Evolutionary conservation across 2,888 invertebrate genomes (phyloP), one percentile per base, ranked within the genome.

Genomic region (Troides oblongomaculatus): DNA sequence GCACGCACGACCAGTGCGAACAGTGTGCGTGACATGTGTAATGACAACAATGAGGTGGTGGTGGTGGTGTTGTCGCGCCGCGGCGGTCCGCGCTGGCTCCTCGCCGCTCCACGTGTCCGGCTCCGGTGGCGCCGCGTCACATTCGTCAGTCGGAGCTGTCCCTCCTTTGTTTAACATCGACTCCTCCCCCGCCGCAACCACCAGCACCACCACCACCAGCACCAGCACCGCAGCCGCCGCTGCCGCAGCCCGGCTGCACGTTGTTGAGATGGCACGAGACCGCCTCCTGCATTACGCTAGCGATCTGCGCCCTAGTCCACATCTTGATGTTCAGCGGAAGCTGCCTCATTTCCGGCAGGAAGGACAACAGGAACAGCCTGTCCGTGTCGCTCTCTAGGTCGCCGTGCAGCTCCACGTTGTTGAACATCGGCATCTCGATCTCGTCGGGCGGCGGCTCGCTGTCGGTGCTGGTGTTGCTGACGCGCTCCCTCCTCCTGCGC

Each of bases 231-330:
- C 39, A 2, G 39, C 39, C 39, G 39, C 39, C 39, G 8, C 8
- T 1, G 14, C 53, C 53, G 10, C 71, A 72, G 0, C 78, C 79
- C 2, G 87, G 86, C 50, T 75, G 77, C 0, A 81, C 81, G 66
- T 88, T 85, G 61, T 81, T 85, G 72, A 82, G 88, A 64, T 89
- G 87, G 53, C 84, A 82, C 1, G 78, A 77, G 1, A 92, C 90
- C 0, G 92, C 92, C 66, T 92, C 91, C 75, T 92, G 91, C 92
- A 92, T 92, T 0, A 89, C 77, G 65, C 84, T 89, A 0, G 92
- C 91, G 69, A 92, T 89, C 77, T 90, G 90, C 0, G 90, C 85
- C 21, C 92, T 74, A 64, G 86, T 88, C 92, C 92, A 92, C 92
- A 92, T 92, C 79, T 91, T 92, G 36, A 90, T 81, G 74, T 90